Conservation (phyloP, 2,888 invertebrate genomes). For the Drepana falcataria region DNA sequence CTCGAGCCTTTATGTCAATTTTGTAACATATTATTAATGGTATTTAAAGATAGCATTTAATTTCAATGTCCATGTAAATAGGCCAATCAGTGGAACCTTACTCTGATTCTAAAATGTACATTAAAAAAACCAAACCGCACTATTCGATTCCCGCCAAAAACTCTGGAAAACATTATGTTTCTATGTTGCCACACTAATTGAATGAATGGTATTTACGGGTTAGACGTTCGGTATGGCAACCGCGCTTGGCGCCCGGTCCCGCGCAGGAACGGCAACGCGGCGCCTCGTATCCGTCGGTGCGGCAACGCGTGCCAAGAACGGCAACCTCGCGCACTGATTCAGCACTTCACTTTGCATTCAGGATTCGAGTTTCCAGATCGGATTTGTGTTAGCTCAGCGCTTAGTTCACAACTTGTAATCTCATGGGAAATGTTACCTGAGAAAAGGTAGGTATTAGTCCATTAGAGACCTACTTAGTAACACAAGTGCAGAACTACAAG, state of each 20-base stretch:
- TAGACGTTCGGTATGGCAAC: conserved; percentile 52
- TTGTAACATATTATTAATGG: too few species aligned
- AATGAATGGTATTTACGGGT: conserved; percentile 70
- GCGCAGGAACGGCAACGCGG: conserved; percentile 58
- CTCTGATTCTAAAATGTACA: too few species aligned
- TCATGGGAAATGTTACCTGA: conserved; percentile 26
- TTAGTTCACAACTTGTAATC: conserved; percentile 26
- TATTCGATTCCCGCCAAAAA: too few species aligned
- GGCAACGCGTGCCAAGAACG: conserved; percentile 46
- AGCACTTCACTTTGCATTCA: conserved; percentile 56
- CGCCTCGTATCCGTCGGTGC: conserved; percentile 55
- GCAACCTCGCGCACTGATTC: conserved; percentile 71
- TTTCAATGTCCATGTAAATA: too few species aligned
- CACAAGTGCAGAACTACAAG: too few species aligned
- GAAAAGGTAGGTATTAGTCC: too few species aligned
- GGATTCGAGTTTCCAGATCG: conserved; percentile 12
- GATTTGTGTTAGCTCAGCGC: background rate
- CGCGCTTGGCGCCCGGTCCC: conserved; percentile 56
- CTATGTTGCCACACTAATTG: conserved; percentile 48
- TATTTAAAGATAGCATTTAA: too few species aligned
- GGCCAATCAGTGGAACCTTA: too few species aligned
- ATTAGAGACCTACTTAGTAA: too few species aligned
- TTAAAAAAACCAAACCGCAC: too few species aligned
- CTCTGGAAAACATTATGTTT: background rate
- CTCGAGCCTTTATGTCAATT: too few species aligned